Evolutionary conservation across 2,888 invertebrate genomes (phyloP), one percentile per base, ranked within the genome.

Genomic region (Thereva nobilitata): DNA sequence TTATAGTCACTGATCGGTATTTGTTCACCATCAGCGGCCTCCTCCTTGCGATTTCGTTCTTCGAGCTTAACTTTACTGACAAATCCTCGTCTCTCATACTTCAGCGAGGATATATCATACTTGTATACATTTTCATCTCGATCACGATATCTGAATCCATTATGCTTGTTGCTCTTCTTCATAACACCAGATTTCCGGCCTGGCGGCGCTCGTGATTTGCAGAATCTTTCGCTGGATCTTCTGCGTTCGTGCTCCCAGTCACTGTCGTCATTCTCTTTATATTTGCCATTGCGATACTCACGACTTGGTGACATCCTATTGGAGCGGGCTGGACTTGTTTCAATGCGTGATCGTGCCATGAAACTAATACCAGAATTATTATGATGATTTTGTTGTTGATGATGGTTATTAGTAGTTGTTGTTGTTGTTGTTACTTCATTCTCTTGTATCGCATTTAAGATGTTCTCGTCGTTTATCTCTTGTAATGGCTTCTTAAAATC

Each of bases 171-270:
- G 8, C 71, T 74, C 69, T 79, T 81, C 67, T 80, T 81, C 57
- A 75, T 75, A 4, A 79, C 75, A 2, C 79, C 78, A 3, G 79
- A 75, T 65, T 81, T 81, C 47, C 86, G 83, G 23, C 84, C 86
- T 54, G 86, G 83, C 4, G 86, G 84, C 9, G 84, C 83, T 9
- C 87, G 80, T 3, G 86, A 84, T 70, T 86, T 82, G 72, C 88
- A 84, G 77, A 89, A 86, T 61, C 88, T 81, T 75, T 89, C 88
- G 73, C 84, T 85, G 71, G 84, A 86, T 70, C 88, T 82, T 8
- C 88, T 79, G 63, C 84, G 82, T 73, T 89, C 88, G 66, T 87
- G 85, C 73, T 88, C 87, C 73, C 84, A 83, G 66, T 87, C 87
- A 71, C 84, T 84, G 66, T 84, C 83, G 61, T 80, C 79, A 71